These are phyloP conservation scores for Lasioglossum albipes DNA, from an alignment of 1,140 invertebrate genomes.

Conservation along the genomic window DNA sequence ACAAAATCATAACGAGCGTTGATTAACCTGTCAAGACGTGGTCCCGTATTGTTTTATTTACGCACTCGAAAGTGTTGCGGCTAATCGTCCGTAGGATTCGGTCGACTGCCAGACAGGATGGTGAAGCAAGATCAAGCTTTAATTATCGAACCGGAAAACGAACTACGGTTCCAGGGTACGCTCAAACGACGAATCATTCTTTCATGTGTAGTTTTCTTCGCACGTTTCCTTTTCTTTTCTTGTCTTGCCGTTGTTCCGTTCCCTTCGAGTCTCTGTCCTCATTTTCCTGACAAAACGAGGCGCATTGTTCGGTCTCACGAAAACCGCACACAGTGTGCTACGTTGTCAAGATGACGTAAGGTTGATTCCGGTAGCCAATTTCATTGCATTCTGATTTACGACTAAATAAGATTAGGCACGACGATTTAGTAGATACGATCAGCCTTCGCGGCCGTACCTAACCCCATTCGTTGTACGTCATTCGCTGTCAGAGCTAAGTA, in stretches of 20 bases:
- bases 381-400: conserved; percentile 29
- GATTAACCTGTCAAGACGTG: conserved; percentile 53
- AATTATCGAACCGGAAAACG: conserved; percentile 86
- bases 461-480: conserved; percentile 50
- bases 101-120: conserved; percentile 68
- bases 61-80: conserved; percentile 31
- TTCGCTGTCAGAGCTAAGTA: conserved; percentile 57
- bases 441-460: conserved; percentile 30
- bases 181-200: conserved; percentile 42
- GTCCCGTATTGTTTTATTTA: conserved; percentile 38
- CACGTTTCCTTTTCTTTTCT: not conserved
- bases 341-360: conserved; percentile 69
- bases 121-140: conserved; percentile 84
- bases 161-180: conserved; percentile 87
- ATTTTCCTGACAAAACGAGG: conserved; percentile 11
- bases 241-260: no score
- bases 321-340: conserved; percentile 49
- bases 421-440: conserved; percentile 4
- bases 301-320: conserved; percentile 30
- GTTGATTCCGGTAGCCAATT: conserved; percentile 38
- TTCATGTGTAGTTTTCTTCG: conserved; percentile 6
- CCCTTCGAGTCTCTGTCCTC: not conserved
- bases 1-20: conserved; percentile 48
- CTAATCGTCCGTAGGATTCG: conserved; percentile 37
- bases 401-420: conserved; percentile 13